Conservation (phyloP, 2,888 invertebrate genomes). For the Macroteleia sp. region DNA sequence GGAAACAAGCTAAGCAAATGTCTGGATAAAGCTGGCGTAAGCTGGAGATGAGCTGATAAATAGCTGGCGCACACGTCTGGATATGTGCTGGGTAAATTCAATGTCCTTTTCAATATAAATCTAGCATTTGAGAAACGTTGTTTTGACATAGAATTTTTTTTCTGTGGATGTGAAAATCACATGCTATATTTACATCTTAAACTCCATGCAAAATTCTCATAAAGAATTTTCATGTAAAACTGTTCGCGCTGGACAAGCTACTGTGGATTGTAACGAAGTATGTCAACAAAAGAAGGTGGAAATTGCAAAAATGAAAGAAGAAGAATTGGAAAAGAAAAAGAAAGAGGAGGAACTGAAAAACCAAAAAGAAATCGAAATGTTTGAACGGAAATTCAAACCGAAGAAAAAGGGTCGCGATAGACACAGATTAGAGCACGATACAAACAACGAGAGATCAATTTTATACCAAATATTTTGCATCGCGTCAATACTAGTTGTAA, state of each 20-base stretch:
- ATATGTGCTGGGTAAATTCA: no score
- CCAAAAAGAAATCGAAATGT: slow-evolving; percentile 89
- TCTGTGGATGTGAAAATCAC: no score
- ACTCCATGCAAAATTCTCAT: slow-evolving; percentile 93
- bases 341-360: slow-evolving; percentile 88
- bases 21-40: no score
- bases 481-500: neutral
- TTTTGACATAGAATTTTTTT: no score
- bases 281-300: slow-evolving; percentile 87
- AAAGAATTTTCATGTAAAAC: slow-evolving; percentile 86
- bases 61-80: no score
- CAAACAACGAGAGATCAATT: no score
- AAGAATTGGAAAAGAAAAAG: slow-evolving; percentile 86
- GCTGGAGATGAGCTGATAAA: no score
- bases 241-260: slow-evolving; percentile 82
- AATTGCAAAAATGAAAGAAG: slow-evolving; percentile 85
- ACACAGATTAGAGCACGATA: slow-evolving; percentile 48
- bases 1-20: no score
- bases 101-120: no score
- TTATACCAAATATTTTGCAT: slow-evolving; percentile 1
- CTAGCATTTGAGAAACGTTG: no score
- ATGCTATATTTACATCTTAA: no score
- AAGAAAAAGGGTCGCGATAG: slow-evolving; percentile 76
- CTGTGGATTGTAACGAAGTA: slow-evolving; percentile 87
- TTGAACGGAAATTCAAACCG: slow-evolving; percentile 88